Conservation (phyloP, 2,797 vertebrate species). For the Onychomys torridus region DNA sequence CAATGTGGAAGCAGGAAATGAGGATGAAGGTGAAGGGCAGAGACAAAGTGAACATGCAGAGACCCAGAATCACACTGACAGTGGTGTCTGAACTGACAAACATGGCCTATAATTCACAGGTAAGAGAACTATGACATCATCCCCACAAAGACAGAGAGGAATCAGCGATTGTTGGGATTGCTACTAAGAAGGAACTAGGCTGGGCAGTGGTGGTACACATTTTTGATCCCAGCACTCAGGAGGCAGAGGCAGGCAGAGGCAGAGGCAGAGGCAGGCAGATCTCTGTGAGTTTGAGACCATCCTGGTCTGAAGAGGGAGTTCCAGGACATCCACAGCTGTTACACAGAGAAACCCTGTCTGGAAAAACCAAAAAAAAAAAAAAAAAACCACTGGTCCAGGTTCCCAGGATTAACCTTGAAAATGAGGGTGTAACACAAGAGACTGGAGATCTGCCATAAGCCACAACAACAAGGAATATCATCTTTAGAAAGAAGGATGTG, state of each 20-base stretch:
- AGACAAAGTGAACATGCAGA: neutral
- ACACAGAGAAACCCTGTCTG: neutral
- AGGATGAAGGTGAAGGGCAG: conserved; percentile 38
- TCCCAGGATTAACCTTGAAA: conserved; percentile 29
- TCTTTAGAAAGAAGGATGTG: neutral
- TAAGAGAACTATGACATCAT: conserved; percentile 13
- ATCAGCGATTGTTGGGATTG: neutral
- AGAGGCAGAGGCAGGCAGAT: neutral
- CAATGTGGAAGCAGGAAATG: neutral
- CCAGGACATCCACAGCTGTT: neutral
- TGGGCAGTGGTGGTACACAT: neutral
- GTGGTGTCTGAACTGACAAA: neutral
- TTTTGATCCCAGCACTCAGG: neutral
- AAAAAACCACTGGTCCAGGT: neutral
- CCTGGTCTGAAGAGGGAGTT: neutral
- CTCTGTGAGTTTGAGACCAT: neutral
- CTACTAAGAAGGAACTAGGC: neutral
- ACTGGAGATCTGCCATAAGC: conserved; percentile 6
- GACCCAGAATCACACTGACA: conserved; percentile 21
- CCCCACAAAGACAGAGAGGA: neutral
- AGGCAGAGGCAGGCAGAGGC: neutral
- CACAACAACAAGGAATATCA: conserved; percentile 42
- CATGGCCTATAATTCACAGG: neutral
- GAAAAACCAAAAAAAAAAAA: neutral
- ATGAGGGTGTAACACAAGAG: neutral